phyloP scores from a whole-genome alignment of 2,113 vertebrate genomes.

The Ptychochromis oligacanthus region DNA sequence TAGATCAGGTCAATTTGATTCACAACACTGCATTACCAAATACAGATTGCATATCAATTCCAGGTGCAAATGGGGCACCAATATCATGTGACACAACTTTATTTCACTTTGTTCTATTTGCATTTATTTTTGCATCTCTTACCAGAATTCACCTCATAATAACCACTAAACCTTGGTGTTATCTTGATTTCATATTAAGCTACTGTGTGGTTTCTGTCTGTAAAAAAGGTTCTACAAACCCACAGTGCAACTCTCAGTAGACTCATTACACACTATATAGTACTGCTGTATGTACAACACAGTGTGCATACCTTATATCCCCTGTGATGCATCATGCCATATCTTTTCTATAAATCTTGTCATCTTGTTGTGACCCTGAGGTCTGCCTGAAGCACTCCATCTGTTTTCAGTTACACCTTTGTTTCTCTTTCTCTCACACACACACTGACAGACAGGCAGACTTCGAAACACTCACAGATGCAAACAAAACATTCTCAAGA shows the following conservation, averaged over 20 bases:
- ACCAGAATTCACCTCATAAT: fast-evolving
- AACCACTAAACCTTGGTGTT: neutral
- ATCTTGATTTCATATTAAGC: neutral
- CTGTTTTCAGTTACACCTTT: slow-evolving; percentile 43
- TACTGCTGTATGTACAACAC: neutral
- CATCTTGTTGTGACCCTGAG: slow-evolving; percentile 52
- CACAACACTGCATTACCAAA: neutral
- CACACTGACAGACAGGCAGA: slow-evolving; percentile 1
- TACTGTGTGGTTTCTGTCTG: neutral
- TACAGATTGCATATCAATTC: neutral
- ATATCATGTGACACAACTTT: neutral
- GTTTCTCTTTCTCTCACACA: neutral
- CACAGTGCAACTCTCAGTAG: neutral
- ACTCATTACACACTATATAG: neutral
- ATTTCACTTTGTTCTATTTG: neutral
- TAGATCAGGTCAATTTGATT: neutral
- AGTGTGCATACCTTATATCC: slow-evolving; percentile 12
- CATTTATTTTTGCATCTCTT: neutral
- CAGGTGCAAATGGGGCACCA: neutral
- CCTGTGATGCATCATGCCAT: slow-evolving; percentile 22
- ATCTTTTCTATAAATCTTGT: slow-evolving; percentile 42
- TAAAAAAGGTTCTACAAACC: neutral
- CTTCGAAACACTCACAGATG: neutral
- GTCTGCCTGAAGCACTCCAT: slow-evolving; percentile 65
- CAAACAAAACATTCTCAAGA: slow-evolving; percentile 21